These are phyloP conservation scores for Lithodes maja DNA, from an alignment of 2,888 invertebrate genomes.

Conservation along the genomic window DNA sequence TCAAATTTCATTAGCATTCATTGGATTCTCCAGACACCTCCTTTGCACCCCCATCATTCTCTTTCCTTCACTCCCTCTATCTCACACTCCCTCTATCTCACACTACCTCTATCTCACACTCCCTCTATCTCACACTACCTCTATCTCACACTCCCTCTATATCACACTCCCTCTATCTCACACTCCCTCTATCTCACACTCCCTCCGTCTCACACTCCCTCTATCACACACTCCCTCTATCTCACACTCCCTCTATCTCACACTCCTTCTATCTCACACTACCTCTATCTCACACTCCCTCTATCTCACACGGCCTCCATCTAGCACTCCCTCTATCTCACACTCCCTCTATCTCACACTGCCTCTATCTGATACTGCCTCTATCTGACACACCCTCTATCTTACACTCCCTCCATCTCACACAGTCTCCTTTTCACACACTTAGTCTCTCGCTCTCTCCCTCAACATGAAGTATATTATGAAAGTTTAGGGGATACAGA, in stretches of 20 bases:
- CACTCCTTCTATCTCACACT: slow-evolving; percentile 24
- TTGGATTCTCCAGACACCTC: background rate
- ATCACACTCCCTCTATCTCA: background rate
- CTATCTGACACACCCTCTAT: no score
- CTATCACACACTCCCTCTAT: background rate
- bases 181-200: slow-evolving; percentile 16
- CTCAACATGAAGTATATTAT: no score
- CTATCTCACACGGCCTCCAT: background rate
- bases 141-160: background rate
- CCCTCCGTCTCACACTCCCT: background rate
- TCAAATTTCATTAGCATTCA: background rate
- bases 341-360: background rate
- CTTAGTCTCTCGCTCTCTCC: no score
- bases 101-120: slow-evolving; percentile 28
- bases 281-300: slow-evolving; percentile 7
- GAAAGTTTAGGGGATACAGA: no score
- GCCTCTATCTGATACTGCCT: no score
- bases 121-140: background rate
- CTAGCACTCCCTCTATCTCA: background rate
- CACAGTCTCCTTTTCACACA: no score
- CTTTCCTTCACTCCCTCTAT: background rate
- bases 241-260: background rate
- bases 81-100: slow-evolving; percentile 23
- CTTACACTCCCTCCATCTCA: no score
- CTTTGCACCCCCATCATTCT: background rate